A percentile compares a stretch with the other conserved stretches of the same genome.
These are phyloP conservation scores for Heliconius melpomene DNA, from an alignment of 1,140 invertebrate genomes.

Conservation along the genomic window DNA sequence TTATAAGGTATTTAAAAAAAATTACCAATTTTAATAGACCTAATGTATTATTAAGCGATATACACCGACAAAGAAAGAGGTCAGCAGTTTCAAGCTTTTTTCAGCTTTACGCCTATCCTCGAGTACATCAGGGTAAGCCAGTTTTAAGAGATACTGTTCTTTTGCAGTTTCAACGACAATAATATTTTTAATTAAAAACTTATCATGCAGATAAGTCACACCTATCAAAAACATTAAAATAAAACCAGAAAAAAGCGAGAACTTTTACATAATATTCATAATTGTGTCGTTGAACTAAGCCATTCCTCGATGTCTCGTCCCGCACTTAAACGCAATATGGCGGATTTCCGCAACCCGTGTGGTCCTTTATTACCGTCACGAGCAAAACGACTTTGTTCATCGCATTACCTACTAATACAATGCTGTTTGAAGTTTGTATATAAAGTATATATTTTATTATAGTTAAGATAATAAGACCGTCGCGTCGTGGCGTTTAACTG, in stretches of 20 bases:
- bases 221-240: not conserved
- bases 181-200: too few relatives aligned
- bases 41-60: too few relatives aligned
- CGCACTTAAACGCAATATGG: conserved; percentile 33
- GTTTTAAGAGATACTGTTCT: too few relatives aligned
- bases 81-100: too few relatives aligned
- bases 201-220: not conserved
- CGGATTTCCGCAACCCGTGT: conserved; percentile 41
- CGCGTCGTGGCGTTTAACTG: too few relatives aligned
- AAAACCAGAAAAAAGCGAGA: not conserved
- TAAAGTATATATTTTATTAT: not conserved
- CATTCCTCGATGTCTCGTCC: conserved; percentile 24
- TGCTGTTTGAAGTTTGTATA: not conserved
- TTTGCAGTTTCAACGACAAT: too few relatives aligned
- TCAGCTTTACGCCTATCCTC: too few relatives aligned
- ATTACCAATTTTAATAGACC: too few relatives aligned
- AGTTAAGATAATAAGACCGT: too few relatives aligned
- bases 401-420: conserved; percentile 2
- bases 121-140: too few relatives aligned
- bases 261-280: not conserved
- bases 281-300: conserved; percentile 11
- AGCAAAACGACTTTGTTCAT: conserved; percentile 27
- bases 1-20: too few relatives aligned
- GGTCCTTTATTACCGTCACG: conserved; percentile 37
- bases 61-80: too few relatives aligned